Evolutionary conservation across 53 echinoderm and acorn worm species (phyloP).

Genomic region (Temnopleurus reevesii): DNA sequence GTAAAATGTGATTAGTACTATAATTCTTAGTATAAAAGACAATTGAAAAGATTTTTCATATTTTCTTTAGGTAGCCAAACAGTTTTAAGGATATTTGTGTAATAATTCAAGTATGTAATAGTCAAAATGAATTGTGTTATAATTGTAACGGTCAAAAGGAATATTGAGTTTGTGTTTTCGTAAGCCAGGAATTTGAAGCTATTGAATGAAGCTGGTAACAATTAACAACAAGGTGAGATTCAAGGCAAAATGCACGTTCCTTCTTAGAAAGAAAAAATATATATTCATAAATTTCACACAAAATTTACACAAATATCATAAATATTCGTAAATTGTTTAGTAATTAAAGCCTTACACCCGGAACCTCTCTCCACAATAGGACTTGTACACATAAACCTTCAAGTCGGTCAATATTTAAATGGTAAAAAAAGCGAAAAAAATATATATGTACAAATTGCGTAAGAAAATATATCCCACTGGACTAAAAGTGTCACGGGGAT

Average conservation of each 20-base stretch:
- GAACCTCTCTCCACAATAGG: slow-evolving; percentile 42
- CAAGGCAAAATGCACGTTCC: slow-evolving; percentile 57
- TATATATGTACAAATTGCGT: slow-evolving; percentile 62
- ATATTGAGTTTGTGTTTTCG: too few relatives aligned
- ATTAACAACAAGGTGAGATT: slow-evolving; percentile 52
- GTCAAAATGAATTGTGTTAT: too few relatives aligned
- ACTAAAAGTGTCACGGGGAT: slow-evolving; percentile 44
- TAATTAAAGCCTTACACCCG: slow-evolving; percentile 53
- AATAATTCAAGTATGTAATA: too few relatives aligned
- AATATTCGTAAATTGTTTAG: slow-evolving; percentile 40
- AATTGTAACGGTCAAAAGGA: too few relatives aligned
- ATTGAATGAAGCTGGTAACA: slow-evolving; percentile 31
- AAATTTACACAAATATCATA: slow-evolving; percentile 52
- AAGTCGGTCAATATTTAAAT: slow-evolving; percentile 33
- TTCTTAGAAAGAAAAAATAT: slow-evolving; percentile 47
- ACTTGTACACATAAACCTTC: slow-evolving; percentile 37
- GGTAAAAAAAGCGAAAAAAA: slow-evolving; percentile 52
- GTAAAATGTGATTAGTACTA: slow-evolving; percentile 30
- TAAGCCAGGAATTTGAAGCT: slow-evolving; percentile 1
- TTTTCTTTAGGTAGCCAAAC: background rate
- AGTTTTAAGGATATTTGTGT: background rate
- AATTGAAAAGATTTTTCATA: background rate
- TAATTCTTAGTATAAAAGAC: background rate
- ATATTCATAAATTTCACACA: slow-evolving; percentile 56
- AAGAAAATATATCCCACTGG: slow-evolving; percentile 59